These are phyloP conservation scores for Coregonus ussuriensis DNA, from an alignment of 2,797 vertebrate species.

Conservation along the genomic window DNA sequence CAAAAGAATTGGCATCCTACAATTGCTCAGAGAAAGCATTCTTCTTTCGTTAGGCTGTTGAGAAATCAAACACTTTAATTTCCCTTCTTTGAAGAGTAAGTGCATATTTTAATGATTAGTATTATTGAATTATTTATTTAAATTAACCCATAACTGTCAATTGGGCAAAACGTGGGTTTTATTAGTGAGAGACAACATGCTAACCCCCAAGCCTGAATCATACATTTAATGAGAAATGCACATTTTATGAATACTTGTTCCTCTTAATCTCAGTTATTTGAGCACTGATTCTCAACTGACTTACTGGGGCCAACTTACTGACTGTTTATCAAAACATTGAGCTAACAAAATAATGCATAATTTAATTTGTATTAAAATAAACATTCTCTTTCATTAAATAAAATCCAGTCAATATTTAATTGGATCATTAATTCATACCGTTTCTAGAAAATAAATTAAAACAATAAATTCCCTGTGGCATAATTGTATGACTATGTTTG, in stretches of 20 bases:
- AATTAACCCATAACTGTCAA: not conserved
- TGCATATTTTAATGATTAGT: not conserved
- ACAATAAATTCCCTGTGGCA: not conserved
- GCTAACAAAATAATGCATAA: not conserved
- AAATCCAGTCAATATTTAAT: not conserved
- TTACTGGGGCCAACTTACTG: too few relatives aligned
- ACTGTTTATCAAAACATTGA: not conserved
- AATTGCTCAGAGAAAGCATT: not conserved
- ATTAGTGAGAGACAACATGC: not conserved
- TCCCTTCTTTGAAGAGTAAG: not conserved
- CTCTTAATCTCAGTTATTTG: too few relatives aligned
- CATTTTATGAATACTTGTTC: not conserved
- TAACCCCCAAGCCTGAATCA: not conserved
- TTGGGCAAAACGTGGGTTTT: not conserved
- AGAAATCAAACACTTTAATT: not conserved
- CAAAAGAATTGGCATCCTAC: too few relatives aligned
- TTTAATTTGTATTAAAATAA: not conserved
- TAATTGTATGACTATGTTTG: conserved; percentile 24
- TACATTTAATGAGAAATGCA: not conserved
- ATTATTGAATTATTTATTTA: not conserved
- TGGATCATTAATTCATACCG: not conserved
- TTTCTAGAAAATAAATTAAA: not conserved
- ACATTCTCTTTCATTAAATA: not conserved
- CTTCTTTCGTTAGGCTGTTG: not conserved
- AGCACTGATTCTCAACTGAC: too few relatives aligned